These are phyloP conservation scores for Nesidiocoris tenuis DNA, from an alignment of 2,888 invertebrate genomes.

Conservation along the genomic window DNA sequence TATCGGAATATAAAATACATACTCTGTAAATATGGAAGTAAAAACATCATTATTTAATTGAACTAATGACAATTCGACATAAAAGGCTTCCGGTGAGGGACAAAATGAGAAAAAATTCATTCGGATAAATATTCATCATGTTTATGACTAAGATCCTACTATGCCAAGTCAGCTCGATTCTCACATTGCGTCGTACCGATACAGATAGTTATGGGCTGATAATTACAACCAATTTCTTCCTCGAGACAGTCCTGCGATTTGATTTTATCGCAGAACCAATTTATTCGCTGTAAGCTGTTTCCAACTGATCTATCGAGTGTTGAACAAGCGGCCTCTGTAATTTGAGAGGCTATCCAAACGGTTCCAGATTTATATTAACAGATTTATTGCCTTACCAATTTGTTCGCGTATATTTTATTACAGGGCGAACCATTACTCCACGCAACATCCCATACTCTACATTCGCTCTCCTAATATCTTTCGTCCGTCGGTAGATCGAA, in stretches of 20 bases:
- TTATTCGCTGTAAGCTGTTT: neutral
- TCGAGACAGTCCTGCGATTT: neutral
- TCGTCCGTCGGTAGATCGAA: neutral
- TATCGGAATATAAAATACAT: no score
- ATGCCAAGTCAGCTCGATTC: no score
- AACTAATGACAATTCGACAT: no score
- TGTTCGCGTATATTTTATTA: neutral
- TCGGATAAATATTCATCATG: no score
- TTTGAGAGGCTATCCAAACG: neutral
- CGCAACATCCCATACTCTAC: neutral
- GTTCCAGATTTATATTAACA: neutral
- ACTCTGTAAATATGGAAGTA: no score
- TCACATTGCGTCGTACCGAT: no score
- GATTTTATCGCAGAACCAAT: neutral
- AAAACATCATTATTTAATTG: no score
- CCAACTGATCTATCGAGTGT: neutral
- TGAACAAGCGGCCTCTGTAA: neutral
- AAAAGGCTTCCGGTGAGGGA: no score
- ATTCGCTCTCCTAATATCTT: neutral
- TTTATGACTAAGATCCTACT: no score
- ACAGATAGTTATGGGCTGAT: neutral
- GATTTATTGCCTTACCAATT: neutral
- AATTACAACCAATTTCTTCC: neutral
- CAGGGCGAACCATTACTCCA: neutral
- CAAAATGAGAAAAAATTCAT: no score